Evolutionary conservation across 37 sponge, comb jelly and placozoan genomes (phyloP).

Genomic region (Diacarnus erythraeanus): DNA sequence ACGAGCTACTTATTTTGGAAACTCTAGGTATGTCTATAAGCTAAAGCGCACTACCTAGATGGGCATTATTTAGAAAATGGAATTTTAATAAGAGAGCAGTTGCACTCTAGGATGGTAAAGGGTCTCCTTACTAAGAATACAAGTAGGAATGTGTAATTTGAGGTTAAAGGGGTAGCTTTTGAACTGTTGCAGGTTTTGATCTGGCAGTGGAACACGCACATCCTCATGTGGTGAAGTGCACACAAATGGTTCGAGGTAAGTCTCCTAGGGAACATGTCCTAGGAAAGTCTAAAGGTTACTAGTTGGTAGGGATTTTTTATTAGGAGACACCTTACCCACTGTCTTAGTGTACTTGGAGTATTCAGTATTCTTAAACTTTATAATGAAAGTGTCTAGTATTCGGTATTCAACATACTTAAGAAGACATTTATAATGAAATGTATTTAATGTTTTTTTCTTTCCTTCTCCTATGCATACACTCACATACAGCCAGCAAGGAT

Average conservation of each 20-base stretch:
- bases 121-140: not conserved
- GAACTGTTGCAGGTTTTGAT: conserved; percentile 80
- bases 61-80: not conserved
- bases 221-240: conserved; percentile 85
- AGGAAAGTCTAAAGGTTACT: too few species aligned
- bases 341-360: too few species aligned
- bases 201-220: conserved; percentile 93
- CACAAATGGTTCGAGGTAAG: conserved; percentile 80
- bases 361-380: too few species aligned
- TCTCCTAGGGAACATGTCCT: too few species aligned
- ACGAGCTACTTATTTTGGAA: conserved; percentile 82
- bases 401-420: too few species aligned
- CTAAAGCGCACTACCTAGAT: too few species aligned
- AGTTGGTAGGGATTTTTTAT: too few species aligned
- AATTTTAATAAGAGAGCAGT: conserved; percentile 10
- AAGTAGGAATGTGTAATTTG: not conserved
- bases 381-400: too few species aligned
- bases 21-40: conserved; percentile 70
- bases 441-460: too few species aligned
- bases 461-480: not conserved
- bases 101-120: not conserved
- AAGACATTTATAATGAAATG: too few species aligned
- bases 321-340: too few species aligned
- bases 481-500: conserved; percentile 80
- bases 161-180: not conserved